Evolutionary conservation across 2,888 invertebrate species (phyloP).

Genomic region (Octonoba sinensis): DNA sequence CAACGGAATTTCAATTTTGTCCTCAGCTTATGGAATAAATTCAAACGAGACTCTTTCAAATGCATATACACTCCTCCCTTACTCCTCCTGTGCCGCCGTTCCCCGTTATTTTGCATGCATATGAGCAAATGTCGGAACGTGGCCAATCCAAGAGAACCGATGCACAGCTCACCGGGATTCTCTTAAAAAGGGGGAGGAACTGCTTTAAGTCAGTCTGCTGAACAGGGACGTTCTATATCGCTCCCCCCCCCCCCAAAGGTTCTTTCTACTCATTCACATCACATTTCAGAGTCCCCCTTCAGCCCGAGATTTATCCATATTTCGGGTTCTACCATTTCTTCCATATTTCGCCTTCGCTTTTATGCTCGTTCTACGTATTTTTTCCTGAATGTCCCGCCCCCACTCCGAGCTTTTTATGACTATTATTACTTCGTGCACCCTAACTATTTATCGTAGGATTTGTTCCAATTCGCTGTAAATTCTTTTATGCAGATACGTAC

Average conservation of each 20-base stretch:
- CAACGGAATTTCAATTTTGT: slow-evolving; percentile 65
- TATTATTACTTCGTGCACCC: slow-evolving; percentile 38
- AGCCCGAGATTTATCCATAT: slow-evolving; percentile 57
- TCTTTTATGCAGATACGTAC: slow-evolving; percentile 22
- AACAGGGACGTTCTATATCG: slow-evolving; percentile 44
- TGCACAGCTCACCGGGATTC: slow-evolving; percentile 46
- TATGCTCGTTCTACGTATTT: slow-evolving; percentile 41
- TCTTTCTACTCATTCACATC: slow-evolving; percentile 52
- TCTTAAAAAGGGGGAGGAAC: slow-evolving; percentile 45
- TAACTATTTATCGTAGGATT: slow-evolving; percentile 60
- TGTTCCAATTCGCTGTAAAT: slow-evolving; percentile 36
- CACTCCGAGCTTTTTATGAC: slow-evolving; percentile 1
- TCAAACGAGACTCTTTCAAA: slow-evolving; percentile 64
- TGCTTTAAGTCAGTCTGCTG: slow-evolving; percentile 58
- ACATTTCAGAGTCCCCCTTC: slow-evolving; percentile 47
- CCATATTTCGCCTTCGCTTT: slow-evolving; percentile 45
- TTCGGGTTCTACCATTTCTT: slow-evolving; percentile 36
- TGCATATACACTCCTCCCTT: slow-evolving; percentile 57
- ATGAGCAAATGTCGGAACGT: slow-evolving; percentile 61
- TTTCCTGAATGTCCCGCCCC: neutral
- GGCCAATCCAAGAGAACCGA: slow-evolving; percentile 43
- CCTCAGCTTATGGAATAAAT: slow-evolving; percentile 64
- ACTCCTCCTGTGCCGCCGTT: slow-evolving; percentile 6
- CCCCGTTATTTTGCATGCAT: slow-evolving; percentile 64
- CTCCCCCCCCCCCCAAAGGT: slow-evolving; percentile 8